Evolutionary conservation across 23 tunicate genomes (phyloP).

Genomic region (Diplosoma virens): DNA sequence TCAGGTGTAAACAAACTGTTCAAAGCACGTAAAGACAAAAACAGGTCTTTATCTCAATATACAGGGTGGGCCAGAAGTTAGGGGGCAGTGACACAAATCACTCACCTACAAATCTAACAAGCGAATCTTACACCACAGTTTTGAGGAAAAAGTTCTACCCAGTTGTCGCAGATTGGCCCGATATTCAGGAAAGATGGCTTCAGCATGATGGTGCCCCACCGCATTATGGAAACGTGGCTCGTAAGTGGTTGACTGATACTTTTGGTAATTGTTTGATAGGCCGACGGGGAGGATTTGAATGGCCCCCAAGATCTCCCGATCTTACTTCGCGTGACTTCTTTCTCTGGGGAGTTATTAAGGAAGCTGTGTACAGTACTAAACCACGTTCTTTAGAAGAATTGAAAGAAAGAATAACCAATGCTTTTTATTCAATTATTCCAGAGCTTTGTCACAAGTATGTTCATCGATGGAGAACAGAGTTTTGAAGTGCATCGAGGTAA

Average conservation of each 20-base stretch:
- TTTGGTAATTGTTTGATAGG: constrained; percentile 15
- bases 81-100: no score
- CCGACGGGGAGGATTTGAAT: constrained; percentile 9
- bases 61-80: no score
- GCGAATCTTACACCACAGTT: not conserved
- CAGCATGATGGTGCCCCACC: constrained; percentile 9
- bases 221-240: constrained; percentile 20
- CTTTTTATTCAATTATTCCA: constrained; percentile 8
- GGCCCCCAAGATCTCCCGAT: constrained; percentile 23
- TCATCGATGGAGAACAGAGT: not conserved
- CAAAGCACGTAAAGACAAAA: no score
- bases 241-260: constrained; percentile 7
- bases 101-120: not conserved
- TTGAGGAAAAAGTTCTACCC: constrained; percentile 13
- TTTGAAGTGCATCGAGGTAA: not conserved
- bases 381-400: constrained; percentile 13
- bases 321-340: not conserved
- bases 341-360: constrained; percentile 15
- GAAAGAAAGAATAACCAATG: constrained; percentile 9
- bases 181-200: constrained; percentile 15
- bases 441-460: constrained; percentile 10
- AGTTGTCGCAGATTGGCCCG: constrained; percentile 4
- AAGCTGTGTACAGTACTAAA: constrained; percentile 13
- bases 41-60: no score
- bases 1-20: no score